phyloP scores from a whole-genome alignment of 2,797 vertebrate genomes.

The Pelochelys cantorii region DNA sequence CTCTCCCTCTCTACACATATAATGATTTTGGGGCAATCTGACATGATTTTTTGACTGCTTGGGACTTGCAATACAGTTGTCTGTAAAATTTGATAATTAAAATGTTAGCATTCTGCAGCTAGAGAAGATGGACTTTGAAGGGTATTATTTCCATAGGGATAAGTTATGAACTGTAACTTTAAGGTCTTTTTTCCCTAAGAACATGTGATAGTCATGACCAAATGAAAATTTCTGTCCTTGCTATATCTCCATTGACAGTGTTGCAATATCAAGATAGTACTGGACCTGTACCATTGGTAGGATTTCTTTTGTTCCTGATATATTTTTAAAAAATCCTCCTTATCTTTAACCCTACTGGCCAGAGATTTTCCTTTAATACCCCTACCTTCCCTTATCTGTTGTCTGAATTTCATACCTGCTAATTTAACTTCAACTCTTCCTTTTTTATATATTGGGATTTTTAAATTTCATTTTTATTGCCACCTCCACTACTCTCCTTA shows the following conservation, averaged over 20 bases:
- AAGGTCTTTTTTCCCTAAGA: not conserved
- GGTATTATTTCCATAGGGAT: constrained; percentile 54
- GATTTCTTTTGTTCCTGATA: not conserved
- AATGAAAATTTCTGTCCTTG: not conserved
- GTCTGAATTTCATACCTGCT: not conserved
- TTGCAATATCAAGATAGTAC: not conserved
- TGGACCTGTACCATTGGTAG: not conserved
- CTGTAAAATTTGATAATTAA: constrained; percentile 50
- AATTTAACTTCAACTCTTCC: not conserved
- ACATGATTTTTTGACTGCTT: constrained; percentile 15
- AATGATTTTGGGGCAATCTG: constrained; percentile 32
- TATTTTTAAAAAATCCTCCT: not conserved
- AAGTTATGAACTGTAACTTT: constrained; percentile 22
- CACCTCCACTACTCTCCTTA: not conserved
- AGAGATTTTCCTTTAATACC: not conserved
- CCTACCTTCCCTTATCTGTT: not conserved
- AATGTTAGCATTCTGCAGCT: not conserved
- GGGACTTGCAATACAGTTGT: constrained; percentile 9
- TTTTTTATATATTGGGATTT: not conserved
- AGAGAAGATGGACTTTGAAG: constrained; percentile 55
- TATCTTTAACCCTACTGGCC: not conserved
- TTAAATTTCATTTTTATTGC: not conserved
- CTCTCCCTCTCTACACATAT: not conserved
- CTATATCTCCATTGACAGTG: not conserved
- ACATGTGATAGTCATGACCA: not conserved